phyloP scores from a whole-genome alignment of 2,888 invertebrate genomes.

The Parapristionchus giblindavisi region DNA sequence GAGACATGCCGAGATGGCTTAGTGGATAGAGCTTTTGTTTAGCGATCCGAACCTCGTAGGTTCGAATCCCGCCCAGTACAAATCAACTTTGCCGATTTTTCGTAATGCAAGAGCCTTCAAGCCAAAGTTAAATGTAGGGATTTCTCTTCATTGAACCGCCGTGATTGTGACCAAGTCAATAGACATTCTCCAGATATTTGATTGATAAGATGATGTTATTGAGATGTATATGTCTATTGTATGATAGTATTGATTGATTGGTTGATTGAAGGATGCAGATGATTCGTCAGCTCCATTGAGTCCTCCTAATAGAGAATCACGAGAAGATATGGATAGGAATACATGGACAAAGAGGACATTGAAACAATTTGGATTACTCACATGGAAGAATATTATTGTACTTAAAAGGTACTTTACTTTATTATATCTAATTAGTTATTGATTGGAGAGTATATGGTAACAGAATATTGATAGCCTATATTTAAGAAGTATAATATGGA shows the following conservation, averaged over 20 bases:
- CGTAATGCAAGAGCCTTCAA: no score
- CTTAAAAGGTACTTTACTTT: constrained; percentile 45
- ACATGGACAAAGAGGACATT: not conserved
- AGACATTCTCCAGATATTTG: no score
- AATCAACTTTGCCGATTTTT: no score
- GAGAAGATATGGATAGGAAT: not conserved
- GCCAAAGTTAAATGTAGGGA: no score
- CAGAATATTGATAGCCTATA: not conserved
- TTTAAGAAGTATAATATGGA: constrained; percentile 53
- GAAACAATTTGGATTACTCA: constrained; percentile 54
- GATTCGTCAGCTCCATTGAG: constrained; percentile 32
- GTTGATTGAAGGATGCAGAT: constrained; percentile 26
- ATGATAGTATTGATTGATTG: not conserved
- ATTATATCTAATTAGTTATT: not conserved
- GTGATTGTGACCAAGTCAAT: no score
- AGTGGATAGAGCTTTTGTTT: no score
- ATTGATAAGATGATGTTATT: no score
- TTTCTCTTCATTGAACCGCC: no score
- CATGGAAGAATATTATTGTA: constrained; percentile 61
- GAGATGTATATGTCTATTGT: no score
- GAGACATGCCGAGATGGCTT: no score
- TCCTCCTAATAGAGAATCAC: not conserved
- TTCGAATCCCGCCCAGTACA: no score
- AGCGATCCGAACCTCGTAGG: no score
- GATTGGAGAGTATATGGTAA: not conserved